phyloP scores from a whole-genome alignment of 2,113 vertebrate species.

The Aphyosemion australe region DNA sequence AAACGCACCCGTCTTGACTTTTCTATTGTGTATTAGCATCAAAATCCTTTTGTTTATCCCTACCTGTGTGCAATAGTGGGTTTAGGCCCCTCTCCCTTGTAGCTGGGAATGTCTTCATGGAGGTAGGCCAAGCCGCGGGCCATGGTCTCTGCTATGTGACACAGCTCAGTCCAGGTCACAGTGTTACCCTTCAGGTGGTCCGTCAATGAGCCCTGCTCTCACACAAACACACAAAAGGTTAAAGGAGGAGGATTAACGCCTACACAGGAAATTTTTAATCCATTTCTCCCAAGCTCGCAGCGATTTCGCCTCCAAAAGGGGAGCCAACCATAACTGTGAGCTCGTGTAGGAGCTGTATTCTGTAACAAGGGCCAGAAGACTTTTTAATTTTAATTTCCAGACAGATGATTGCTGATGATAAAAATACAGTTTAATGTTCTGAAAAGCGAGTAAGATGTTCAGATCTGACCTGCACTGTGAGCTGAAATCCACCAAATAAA shows the following conservation, averaged over 20 bases:
- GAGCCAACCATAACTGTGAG: neutral
- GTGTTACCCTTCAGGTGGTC: conserved; percentile 96
- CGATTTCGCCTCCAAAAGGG: neutral
- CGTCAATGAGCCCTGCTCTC: conserved; percentile 89
- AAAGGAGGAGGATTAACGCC: conserved; percentile 17
- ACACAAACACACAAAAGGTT: conserved; percentile 12
- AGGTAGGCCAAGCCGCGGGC: conserved; percentile 93
- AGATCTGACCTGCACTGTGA: conserved; percentile 2
- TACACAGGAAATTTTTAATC: conserved; percentile 3
- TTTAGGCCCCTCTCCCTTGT: conserved; percentile 93
- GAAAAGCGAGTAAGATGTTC: conserved; percentile 1
- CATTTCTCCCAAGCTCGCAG: neutral
- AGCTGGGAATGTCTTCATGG: conserved; percentile 94
- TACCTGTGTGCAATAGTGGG: conserved; percentile 97
- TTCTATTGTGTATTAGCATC: too few relatives aligned
- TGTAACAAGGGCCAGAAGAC: neutral
- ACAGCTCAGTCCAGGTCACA: conserved; percentile 94
- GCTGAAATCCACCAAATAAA: conserved; percentile 51
- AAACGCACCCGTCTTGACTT: too few relatives aligned
- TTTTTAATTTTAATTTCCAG: neutral
- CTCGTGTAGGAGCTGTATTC: neutral
- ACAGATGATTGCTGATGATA: conserved; percentile 2
- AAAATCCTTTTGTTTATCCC: neutral
- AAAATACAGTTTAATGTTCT: conserved; percentile 29
- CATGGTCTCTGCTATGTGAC: conserved; percentile 94